phyloP scores from a whole-genome alignment of 1,140 invertebrate species.

The Lutraria rhynchaena region DNA sequence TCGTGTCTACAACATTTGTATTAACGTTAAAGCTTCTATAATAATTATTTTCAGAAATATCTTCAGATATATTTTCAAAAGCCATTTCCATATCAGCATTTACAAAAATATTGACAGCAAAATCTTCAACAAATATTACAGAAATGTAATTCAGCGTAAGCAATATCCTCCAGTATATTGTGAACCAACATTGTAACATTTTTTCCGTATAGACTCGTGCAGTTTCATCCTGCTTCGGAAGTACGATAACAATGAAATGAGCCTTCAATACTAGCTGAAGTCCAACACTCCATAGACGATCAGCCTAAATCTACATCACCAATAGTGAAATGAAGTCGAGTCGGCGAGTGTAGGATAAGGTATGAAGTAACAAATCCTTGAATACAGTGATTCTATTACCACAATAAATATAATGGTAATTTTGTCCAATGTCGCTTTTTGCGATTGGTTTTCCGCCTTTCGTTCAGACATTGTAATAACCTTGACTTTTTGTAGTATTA shows the following conservation, averaged over 20 bases:
- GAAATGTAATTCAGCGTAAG: not conserved
- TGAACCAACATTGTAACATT: slow-evolving; percentile 43
- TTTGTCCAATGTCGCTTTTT: too few relatives aligned
- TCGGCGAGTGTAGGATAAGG: not conserved
- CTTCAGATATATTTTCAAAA: not conserved
- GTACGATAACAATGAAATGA: not conserved
- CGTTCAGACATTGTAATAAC: too few relatives aligned
- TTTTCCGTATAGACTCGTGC: not conserved
- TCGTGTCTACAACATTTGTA: too few relatives aligned
- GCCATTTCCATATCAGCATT: not conserved
- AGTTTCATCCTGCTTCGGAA: not conserved
- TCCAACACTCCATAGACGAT: not conserved
- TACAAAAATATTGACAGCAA: not conserved
- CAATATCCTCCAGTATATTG: not conserved
- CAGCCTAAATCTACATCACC: slow-evolving; percentile 22
- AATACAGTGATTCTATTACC: too few relatives aligned
- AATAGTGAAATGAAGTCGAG: not conserved
- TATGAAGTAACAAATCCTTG: not conserved
- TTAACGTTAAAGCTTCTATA: too few relatives aligned
- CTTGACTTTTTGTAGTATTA: too few relatives aligned
- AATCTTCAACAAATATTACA: not conserved
- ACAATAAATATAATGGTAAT: too few relatives aligned
- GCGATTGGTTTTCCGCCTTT: too few relatives aligned
- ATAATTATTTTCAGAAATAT: too few relatives aligned
- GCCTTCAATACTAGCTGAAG: not conserved